Evolutionary conservation across 2,888 invertebrate genomes (phyloP), one percentile per base, ranked within the genome.

Genomic region (Chalcis sispes): DNA sequence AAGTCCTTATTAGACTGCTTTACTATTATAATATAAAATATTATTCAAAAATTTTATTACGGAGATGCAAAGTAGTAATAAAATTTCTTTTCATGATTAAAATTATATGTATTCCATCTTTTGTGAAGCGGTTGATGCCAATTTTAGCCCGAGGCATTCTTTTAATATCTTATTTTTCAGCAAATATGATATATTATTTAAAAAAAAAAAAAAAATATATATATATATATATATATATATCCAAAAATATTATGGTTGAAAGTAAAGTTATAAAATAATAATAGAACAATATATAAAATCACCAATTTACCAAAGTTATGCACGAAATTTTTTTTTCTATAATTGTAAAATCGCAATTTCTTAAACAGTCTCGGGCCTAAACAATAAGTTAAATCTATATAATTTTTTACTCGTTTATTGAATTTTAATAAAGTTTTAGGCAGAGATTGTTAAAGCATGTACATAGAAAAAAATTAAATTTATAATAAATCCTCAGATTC

Each of bases 401-500:
- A 50, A 66, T 69, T 77, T 77, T 77, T 65, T 75, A 75, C 64
- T 56, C 48, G 50, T 74, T 61, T 58, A 67, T 67, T 29, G 15
- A 69, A 48, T 15, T 59, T 70, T 59, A 70, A 52, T 59, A n/a
- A 74, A 75, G 66, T 78, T 65, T 75, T 75, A 77, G 70, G 65
- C 71, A 67, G 66, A 76, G 69, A 71, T 73, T 77, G 70, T 62
- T 77, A 65, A 72, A 58, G 27, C 52, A 74, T 79, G 78, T 79
- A 79, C 27, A 79, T 79, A 79, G 72, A 65, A 72, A 50, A 77
- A 18, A 70, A 67, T 76, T 71, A 78, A 78, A 50, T 79, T 78
- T 78, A 69, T 79, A 79, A 79, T 78, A 79, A 79, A 79, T 76
- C 72, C 56, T 70, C 59, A 70, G 52, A 76, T 67, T 27, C 46